Conservation (phyloP, 2,113 vertebrate species). For the Nycticebus coucang region DNA sequence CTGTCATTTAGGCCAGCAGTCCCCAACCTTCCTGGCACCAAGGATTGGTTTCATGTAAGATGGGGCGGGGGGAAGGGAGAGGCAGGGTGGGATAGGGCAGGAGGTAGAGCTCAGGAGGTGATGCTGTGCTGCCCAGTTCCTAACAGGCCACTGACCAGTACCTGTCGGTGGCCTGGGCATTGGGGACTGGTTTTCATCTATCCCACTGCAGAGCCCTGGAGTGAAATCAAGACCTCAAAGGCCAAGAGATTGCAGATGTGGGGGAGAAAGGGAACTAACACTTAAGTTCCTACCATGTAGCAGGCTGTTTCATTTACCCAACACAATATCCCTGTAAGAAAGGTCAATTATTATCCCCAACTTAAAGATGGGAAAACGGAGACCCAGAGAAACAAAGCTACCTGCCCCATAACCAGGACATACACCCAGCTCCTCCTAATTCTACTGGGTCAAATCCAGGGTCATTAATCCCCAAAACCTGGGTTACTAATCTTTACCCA, state of each 20-base stretch:
- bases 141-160: no score
- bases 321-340: not conserved
- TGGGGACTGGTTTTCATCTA: not conserved
- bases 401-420: not conserved
- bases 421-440: not conserved
- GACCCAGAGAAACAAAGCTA: not conserved
- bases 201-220: not conserved
- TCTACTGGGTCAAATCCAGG: not conserved
- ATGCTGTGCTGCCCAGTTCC: no score
- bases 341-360: not conserved
- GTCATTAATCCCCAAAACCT: not conserved
- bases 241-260: not conserved
- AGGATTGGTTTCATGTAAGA: no score
- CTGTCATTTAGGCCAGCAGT: no score
- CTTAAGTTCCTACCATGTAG: rapidly evolving
- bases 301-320: not conserved
- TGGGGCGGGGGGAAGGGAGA: no score
- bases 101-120: no score
- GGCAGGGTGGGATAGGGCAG: no score
- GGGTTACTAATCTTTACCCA: not conserved
- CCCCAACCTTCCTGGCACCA: no score
- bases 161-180: no score
- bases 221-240: not conserved
- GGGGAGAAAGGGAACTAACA: not conserved
- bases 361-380: constrained; percentile 19